Evolutionary conservation across 2,888 invertebrate genomes (phyloP), one percentile per base, ranked within the genome.

Genomic region (Polydrusus pterygomalis): DNA sequence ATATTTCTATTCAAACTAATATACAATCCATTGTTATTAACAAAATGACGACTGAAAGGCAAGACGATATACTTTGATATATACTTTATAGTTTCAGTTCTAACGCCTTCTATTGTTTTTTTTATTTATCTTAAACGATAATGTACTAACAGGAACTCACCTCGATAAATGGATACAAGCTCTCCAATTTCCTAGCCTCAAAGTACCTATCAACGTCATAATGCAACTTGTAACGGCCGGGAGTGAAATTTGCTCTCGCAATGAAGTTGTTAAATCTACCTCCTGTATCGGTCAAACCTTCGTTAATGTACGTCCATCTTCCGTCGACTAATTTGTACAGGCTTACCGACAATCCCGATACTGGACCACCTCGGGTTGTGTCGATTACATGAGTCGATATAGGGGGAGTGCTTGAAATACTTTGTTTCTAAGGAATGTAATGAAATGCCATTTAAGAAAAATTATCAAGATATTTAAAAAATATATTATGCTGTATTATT

Each of bases 371-470:
- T 58, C 89, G 89, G 0, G 93, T 90, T 0, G 92, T 93, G 81
- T 96, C 95, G 76, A 94, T 86, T 0, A 95, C 93, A 84, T 95
- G 93, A 0, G 94, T 93, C 0, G 95, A 93, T 80, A 96, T 89
- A 2, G 93, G 90, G 0, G 91, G 89, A 58, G 89, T 89, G 10
- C 75, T 77, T 2, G 43, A 8, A 3, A 34, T 5, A 13, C 15
- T 18, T 10, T 38, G 56, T 13, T 60, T 76, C 75, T 51, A 58
- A 47, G 68, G 38, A 34, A 9, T 13, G 20, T 43, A 64, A 47
- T 25, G 25, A 25, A 25, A 5, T 3, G 5, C 25, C 25, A 5
- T 25, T 25, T 3, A 25, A 5, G 5, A 25, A 25, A 25, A 25
- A 25, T 25, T 25, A 25, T 5, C 25, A 25, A 5, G 25, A 1